phyloP scores from a whole-genome alignment of 2,888 invertebrate genomes.

The Eupithecia centaureata region DNA sequence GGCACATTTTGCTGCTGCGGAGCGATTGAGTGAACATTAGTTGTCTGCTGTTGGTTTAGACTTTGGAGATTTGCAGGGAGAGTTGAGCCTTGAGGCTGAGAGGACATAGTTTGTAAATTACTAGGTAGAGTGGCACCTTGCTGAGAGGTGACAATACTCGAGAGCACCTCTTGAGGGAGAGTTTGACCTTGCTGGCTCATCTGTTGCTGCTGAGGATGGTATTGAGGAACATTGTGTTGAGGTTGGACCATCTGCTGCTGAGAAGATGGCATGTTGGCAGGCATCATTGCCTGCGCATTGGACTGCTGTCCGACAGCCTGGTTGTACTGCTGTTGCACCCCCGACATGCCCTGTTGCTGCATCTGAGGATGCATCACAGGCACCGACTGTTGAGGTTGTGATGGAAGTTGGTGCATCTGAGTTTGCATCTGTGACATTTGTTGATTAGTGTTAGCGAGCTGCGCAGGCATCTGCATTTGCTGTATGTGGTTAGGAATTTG shows the following conservation, averaged over 20 bases:
- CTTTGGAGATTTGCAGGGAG: conserved; percentile 84
- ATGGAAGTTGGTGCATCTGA: conserved; percentile 79
- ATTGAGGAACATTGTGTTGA: conserved; percentile 79
- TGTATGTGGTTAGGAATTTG: conserved; percentile 84
- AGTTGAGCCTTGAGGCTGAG: conserved; percentile 84
- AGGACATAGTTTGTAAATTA: conserved; percentile 76
- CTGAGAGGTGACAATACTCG: conserved; percentile 79
- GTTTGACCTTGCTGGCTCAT: conserved; percentile 80
- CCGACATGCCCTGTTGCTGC: conserved; percentile 77
- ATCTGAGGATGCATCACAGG: conserved; percentile 80
- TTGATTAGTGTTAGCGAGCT: conserved; percentile 73
- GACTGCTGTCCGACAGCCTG: conserved; percentile 80
- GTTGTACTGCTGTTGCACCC: conserved; percentile 81
- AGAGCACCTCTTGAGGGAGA: conserved; percentile 78
- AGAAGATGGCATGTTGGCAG: conserved; percentile 72
- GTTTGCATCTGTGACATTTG: conserved; percentile 82
- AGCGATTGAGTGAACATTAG: conserved; percentile 71
- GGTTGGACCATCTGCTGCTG: conserved; percentile 80
- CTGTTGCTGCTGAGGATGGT: conserved; percentile 78
- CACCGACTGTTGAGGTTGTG: conserved; percentile 81
- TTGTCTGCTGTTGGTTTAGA: conserved; percentile 77
- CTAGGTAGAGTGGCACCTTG: conserved; percentile 78
- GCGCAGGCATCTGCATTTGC: conserved; percentile 79
- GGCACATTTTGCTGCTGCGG: conserved; percentile 83
- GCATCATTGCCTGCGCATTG: conserved; percentile 77